A percentile compares a stretch with the other conserved stretches of the same genome.
phyloP scores from a whole-genome alignment of 2,113 vertebrate species.

The Nannobrachium achirus region DNA sequence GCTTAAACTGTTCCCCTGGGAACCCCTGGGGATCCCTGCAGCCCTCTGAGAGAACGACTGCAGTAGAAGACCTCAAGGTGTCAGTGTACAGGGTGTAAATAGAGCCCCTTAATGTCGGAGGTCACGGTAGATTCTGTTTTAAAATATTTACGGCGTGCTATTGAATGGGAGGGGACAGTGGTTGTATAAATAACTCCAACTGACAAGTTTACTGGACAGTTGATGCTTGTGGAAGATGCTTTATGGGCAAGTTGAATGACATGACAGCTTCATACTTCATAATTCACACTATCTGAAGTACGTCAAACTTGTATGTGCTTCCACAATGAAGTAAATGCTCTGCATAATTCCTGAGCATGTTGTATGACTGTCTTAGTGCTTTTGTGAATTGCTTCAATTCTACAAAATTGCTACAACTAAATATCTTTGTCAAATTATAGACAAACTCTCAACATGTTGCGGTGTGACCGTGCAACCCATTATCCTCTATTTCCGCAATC shows the following conservation, averaged over 20 bases:
- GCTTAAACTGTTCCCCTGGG: too few species aligned
- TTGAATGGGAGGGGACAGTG: conserved; percentile 5
- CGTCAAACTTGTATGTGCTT: conserved; percentile 20
- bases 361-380: conserved; percentile 6
- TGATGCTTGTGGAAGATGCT: conserved; percentile 19
- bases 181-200: conserved; percentile 38
- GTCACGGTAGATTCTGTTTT: neutral
- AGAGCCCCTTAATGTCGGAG: conserved; percentile 21
- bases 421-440: too few species aligned
- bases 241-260: conserved; percentile 27
- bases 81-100: conserved; percentile 10
- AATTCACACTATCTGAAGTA: conserved; percentile 16
- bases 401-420: too few species aligned
- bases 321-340: conserved; percentile 3
- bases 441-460: too few species aligned
- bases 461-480: too few species aligned
- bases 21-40: too few species aligned
- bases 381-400: neutral
- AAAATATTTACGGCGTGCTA: conserved; percentile 3
- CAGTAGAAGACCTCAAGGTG: conserved; percentile 16
- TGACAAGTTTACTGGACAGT: conserved; percentile 17
- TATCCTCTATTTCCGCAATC: too few species aligned
- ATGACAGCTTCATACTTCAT: conserved; percentile 19
- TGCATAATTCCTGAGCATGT: conserved; percentile 4
- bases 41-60: too few species aligned